Evolutionary conservation across 2,113 vertebrate species (phyloP).

Genomic region (Cathartes aura): DNA sequence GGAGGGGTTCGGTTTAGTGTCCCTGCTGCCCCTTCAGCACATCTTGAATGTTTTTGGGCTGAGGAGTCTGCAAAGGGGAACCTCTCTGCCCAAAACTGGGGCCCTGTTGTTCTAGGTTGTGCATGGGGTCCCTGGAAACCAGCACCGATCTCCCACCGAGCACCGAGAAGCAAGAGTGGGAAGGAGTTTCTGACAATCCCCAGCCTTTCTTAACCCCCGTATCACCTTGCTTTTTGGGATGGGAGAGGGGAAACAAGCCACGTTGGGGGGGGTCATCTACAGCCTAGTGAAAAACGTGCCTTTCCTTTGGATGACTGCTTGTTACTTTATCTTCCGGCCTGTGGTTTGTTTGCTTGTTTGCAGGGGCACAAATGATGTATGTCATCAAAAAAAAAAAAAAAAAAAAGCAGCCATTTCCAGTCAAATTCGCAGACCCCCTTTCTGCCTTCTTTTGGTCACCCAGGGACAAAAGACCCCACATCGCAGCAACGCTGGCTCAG

Average conservation of each 20-base stretch:
- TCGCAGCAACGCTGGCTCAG: neutral
- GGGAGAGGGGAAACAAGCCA: neutral
- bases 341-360: neutral
- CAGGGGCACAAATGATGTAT: neutral
- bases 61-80: neutral
- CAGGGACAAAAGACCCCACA: neutral
- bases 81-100: neutral
- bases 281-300: neutral
- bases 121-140: neutral
- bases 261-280: fast-evolving
- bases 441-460: neutral
- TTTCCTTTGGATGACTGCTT: neutral
- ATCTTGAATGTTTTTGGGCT: neutral
- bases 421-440: neutral
- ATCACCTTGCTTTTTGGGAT: neutral
- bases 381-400: neutral
- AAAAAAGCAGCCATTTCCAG: neutral
- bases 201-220: neutral
- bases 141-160: neutral
- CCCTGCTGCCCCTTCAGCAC: neutral
- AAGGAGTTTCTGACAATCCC: neutral
- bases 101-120: neutral
- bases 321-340: neutral
- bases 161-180: neutral
- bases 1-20: neutral